phyloP scores from a whole-genome alignment of 2,888 invertebrate species.

The Alcis repandata region DNA sequence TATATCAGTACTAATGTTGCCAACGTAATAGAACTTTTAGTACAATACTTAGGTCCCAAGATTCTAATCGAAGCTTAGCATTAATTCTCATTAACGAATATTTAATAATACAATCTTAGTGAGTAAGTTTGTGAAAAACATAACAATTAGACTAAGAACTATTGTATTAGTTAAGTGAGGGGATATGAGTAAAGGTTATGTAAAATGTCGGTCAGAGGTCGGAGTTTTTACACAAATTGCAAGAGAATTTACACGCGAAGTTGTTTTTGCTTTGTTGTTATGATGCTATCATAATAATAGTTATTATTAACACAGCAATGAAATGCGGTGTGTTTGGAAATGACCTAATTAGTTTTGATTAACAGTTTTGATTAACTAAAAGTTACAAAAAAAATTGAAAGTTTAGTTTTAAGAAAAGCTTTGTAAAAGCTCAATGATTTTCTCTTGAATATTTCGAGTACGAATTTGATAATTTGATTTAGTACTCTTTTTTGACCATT shows the following conservation, averaged over 20 bases:
- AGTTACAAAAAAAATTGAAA: too few species aligned
- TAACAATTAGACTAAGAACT: slow-evolving; percentile 42
- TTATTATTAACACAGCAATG: neutral
- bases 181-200: slow-evolving; percentile 44
- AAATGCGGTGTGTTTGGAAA: neutral
- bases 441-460: too few species aligned
- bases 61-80: neutral
- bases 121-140: slow-evolving; percentile 51
- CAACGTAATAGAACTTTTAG: too few species aligned
- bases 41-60: too few species aligned
- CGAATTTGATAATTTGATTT: neutral
- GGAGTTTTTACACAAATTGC: slow-evolving; percentile 11
- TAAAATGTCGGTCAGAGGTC: slow-evolving; percentile 43
- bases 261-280: slow-evolving; percentile 19
- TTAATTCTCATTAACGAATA: slow-evolving; percentile 37
- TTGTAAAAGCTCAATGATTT: too few species aligned
- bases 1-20: too few species aligned
- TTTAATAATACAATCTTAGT: slow-evolving; percentile 21
- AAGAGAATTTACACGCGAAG: slow-evolving; percentile 11
- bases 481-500: neutral
- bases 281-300: slow-evolving; percentile 15
- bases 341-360: neutral
- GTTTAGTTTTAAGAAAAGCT: too few species aligned
- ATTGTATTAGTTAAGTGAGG: slow-evolving; percentile 49
- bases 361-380: too few species aligned